A percentile compares a stretch with the other conserved stretches of the same genome.
Conservation (phyloP, 2,797 vertebrate species). For the Podargus strigoides region DNA sequence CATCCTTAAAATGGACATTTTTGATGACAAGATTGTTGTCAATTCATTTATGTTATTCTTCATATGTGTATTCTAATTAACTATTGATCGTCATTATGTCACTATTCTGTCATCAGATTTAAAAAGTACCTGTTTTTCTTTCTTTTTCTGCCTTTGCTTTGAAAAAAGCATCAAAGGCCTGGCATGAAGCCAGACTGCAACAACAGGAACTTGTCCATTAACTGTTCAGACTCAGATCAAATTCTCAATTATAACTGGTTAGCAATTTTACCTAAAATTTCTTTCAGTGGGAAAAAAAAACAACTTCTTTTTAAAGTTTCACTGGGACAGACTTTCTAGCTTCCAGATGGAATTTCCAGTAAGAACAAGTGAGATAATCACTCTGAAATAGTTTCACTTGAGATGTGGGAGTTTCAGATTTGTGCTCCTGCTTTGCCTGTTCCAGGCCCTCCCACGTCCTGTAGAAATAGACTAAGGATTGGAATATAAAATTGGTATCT, state of each 20-base stretch:
- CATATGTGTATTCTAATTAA: background rate
- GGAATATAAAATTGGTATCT: background rate
- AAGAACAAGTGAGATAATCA: background rate
- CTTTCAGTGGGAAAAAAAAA: background rate
- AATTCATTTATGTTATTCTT: background rate
- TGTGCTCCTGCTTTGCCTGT: conserved; percentile 30
- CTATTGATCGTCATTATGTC: background rate
- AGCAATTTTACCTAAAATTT: background rate
- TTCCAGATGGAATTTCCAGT: conserved; percentile 32
- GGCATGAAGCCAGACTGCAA: background rate
- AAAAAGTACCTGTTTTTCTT: background rate
- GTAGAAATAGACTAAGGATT: conserved; percentile 29
- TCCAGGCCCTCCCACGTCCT: conserved; percentile 29
- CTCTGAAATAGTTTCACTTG: background rate
- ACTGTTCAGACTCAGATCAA: background rate
- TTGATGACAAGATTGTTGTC: background rate
- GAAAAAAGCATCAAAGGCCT: background rate
- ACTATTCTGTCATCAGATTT: background rate
- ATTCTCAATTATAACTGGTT: background rate
- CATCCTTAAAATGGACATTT: background rate
- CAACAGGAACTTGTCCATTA: background rate
- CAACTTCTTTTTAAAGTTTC: background rate
- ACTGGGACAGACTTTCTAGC: background rate
- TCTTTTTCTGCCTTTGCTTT: background rate
- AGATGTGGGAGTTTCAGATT: conserved; percentile 29